Evolutionary conservation across 2,797 vertebrate genomes (phyloP).

Genomic region (Aulostomus chinensis): DNA sequence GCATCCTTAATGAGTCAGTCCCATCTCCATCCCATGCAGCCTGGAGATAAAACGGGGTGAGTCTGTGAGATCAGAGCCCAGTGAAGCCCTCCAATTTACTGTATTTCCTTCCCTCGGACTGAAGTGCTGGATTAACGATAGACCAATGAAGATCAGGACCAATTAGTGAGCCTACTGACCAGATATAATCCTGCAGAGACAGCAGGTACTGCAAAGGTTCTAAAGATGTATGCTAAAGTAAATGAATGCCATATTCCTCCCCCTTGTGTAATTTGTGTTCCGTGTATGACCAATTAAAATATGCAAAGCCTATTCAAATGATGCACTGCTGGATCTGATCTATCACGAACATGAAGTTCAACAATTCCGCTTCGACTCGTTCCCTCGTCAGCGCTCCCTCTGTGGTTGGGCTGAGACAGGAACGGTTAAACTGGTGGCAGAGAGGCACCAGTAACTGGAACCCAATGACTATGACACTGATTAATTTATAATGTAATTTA

Average conservation of each 20-base stretch:
- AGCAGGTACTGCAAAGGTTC: constrained; percentile 16
- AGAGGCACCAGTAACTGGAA: no score
- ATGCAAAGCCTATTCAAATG: no score
- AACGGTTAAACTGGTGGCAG: no score
- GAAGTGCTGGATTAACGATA: constrained; percentile 54
- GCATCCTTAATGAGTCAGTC: constrained; percentile 65
- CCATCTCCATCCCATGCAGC: constrained; percentile 40
- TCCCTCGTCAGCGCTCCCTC: no score
- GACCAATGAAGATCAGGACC: constrained; percentile 45
- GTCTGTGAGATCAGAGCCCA: constrained; percentile 48
- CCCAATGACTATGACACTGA: no score
- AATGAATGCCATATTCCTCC: background rate
- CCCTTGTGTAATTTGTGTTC: background rate
- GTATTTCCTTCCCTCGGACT: constrained; percentile 51
- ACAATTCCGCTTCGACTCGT: no score
- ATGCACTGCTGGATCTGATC: no score
- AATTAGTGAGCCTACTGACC: constrained; percentile 50
- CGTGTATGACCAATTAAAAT: no score
- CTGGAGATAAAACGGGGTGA: constrained; percentile 58
- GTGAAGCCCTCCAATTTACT: constrained; percentile 50
- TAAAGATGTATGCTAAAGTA: constrained; percentile 26
- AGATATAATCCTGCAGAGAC: constrained; percentile 29
- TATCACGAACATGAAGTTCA: no score
- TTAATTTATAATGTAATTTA: no score
- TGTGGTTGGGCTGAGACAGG: no score